Evolutionary conservation across 37 sponge, comb jelly and placozoan genomes (phyloP), one percentile per base, ranked within the genome.

Genomic region (Cladorhizidae sp.): DNA sequence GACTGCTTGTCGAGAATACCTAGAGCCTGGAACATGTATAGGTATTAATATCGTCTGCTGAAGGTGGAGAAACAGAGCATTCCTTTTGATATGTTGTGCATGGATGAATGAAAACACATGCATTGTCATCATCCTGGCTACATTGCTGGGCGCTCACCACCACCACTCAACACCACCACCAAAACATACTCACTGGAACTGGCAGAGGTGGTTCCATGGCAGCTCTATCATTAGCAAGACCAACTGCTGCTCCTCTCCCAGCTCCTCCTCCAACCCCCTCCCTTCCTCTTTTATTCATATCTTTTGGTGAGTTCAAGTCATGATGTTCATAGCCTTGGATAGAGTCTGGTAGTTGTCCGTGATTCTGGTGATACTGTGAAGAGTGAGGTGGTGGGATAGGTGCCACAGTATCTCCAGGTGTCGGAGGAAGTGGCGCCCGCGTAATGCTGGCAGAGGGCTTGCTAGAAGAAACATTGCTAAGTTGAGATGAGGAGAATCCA

Each of bases 361-460:
- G 80, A 33, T 54, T 79, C 67, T 68, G 68, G 25, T 54, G 69
- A 51, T 79, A 79, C 17, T 7, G 26, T 21, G 40, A 56, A 17
- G 75, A 71, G 28, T 64, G 70, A 37, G 70, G 75, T 6, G 75
- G 67, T 36, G 83, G 75, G 39, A 70, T 57, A 32, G 70, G 76
- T 25, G 58, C 51, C 2, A 62, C 32, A 18, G 59, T 23, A 31
- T 68, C 56, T 21, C 8, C 20, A 3, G 80, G 80, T 15, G 80
- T 79, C 29, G 80, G 80, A n/a, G 80, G 80, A 55, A 79, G 80
- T 31, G 80, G 80, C 29, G 70, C 80, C 11, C 80, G 67, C 3
- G 76, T 21, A 17, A 38, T 33, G 35, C 58, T 11, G 21, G 39
- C 9, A 9, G 49, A 45, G 5, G 67, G 5, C 31, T 65, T 65